These are phyloP conservation scores for Apteryx mantelli DNA, from an alignment of 2,113 vertebrate species.

Conservation along the genomic window DNA sequence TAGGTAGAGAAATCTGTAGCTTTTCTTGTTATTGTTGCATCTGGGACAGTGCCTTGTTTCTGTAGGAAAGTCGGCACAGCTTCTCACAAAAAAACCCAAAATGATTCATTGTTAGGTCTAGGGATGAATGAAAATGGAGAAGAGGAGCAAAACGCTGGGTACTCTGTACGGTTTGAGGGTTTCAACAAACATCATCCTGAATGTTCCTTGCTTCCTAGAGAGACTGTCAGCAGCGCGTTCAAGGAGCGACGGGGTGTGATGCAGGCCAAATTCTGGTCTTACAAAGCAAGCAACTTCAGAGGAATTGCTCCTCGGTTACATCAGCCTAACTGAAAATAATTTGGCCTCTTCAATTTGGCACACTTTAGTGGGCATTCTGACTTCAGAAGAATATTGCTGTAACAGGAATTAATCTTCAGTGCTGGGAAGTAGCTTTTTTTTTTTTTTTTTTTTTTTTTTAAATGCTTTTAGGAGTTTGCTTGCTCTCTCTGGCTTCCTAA, in stretches of 20 bases:
- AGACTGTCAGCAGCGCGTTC: background rate
- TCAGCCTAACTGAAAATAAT: background rate
- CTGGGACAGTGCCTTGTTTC: background rate
- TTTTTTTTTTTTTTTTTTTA: too few species aligned
- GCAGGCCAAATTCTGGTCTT: background rate
- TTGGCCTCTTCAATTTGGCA: background rate
- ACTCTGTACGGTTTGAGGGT: background rate
- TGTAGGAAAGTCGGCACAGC: background rate
- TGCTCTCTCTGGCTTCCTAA: background rate
- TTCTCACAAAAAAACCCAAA: background rate
- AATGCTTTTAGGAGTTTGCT: background rate
- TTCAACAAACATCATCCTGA: background rate
- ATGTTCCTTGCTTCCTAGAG: background rate
- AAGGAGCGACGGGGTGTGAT: background rate
- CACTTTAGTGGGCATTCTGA: fast-evolving
- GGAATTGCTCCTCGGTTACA: background rate
- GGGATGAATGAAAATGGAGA: background rate
- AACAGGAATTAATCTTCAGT: too few species aligned
- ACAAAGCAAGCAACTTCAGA: background rate
- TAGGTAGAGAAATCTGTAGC: background rate
- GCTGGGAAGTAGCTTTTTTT: background rate
- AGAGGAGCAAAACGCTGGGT: background rate
- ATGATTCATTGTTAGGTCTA: background rate
- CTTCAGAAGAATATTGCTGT: fast-evolving
- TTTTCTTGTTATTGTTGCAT: background rate